phyloP scores from a whole-genome alignment of 2,797 vertebrate species.

The Enteromius unitaeniatus region DNA sequence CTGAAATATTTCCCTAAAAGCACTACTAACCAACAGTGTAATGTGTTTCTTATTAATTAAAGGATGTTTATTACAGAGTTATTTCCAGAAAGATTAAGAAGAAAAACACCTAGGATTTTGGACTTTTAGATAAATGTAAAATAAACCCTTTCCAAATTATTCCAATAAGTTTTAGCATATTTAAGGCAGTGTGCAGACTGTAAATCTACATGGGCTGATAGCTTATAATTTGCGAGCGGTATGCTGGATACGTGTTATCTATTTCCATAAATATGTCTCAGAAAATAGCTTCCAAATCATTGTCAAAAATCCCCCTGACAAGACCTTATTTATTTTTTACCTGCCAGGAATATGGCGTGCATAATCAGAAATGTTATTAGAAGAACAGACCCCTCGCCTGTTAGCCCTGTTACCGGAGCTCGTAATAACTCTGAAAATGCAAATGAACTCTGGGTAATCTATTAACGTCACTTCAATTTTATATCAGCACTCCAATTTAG shows the following conservation, averaged over 20 bases:
- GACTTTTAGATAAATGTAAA: conserved; percentile 7
- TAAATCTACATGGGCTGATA: conserved; percentile 35
- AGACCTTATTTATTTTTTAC: conserved; percentile 75
- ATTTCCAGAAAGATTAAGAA: neutral
- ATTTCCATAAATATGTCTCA: conserved; percentile 72
- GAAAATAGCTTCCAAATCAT: conserved; percentile 74
- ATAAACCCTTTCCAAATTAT: conserved; percentile 11
- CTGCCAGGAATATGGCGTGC: conserved; percentile 71
- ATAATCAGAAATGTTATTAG: conserved; percentile 82
- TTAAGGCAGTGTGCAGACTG: conserved; percentile 21
- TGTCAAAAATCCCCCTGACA: conserved; percentile 73
- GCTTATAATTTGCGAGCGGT: conserved; percentile 29
- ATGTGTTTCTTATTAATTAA: neutral
- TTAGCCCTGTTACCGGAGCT: conserved; percentile 70
- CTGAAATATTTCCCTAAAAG: neutral
- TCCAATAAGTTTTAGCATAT: conserved; percentile 23
- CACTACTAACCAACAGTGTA: neutral
- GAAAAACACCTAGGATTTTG: neutral
- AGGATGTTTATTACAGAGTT: neutral
- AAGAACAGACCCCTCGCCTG: conserved; percentile 67
- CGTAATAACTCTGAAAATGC: conserved; percentile 79
- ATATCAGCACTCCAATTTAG: conserved; percentile 80
- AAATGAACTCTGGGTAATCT: conserved; percentile 82
- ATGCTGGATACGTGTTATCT: conserved; percentile 46
- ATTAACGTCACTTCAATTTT: conserved; percentile 82